Evolutionary conservation across 2,888 invertebrate species (phyloP).

Genomic region (Steinernema hermaphroditum): DNA sequence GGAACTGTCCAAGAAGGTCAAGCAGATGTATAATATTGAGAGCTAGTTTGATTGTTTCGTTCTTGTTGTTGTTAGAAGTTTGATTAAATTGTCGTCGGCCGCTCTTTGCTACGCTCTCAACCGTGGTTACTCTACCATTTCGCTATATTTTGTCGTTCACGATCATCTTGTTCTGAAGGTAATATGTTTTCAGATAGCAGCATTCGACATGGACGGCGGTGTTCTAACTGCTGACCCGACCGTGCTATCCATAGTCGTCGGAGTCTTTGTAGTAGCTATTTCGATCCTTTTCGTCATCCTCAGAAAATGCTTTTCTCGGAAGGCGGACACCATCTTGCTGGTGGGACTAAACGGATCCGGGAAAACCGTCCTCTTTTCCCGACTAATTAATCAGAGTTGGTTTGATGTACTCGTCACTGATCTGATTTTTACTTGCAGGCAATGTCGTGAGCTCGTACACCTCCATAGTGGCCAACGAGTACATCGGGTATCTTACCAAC

Average conservation of each 20-base stretch:
- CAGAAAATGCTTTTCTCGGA: conserved; percentile 38
- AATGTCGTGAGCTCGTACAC: conserved; percentile 74
- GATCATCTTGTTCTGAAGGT: neutral
- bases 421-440: conserved; percentile 43
- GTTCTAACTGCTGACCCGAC: conserved; percentile 40
- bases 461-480: conserved; percentile 85
- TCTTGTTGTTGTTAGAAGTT: conserved; percentile 33
- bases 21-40: conserved; percentile 53
- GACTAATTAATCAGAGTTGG: conserved; percentile 71
- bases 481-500: conserved; percentile 68
- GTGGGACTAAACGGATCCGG: conserved; percentile 86
- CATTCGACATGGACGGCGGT: neutral
- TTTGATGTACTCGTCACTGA: neutral
- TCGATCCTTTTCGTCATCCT: conserved; percentile 40
- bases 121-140: too few relatives aligned
- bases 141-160: too few relatives aligned
- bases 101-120: too few relatives aligned
- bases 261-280: conserved; percentile 32
- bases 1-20: conserved; percentile 54
- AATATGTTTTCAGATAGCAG: neutral
- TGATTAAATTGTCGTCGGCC: neutral
- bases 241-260: conserved; percentile 27
- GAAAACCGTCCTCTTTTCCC: conserved; percentile 83
- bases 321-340: conserved; percentile 72
- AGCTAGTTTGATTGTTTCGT: conserved; percentile 34